A percentile compares a stretch with the other conserved stretches of the same genome.
Evolutionary conservation across 2,888 invertebrate species (phyloP).

Genomic region (Zeuzera pyrina): DNA sequence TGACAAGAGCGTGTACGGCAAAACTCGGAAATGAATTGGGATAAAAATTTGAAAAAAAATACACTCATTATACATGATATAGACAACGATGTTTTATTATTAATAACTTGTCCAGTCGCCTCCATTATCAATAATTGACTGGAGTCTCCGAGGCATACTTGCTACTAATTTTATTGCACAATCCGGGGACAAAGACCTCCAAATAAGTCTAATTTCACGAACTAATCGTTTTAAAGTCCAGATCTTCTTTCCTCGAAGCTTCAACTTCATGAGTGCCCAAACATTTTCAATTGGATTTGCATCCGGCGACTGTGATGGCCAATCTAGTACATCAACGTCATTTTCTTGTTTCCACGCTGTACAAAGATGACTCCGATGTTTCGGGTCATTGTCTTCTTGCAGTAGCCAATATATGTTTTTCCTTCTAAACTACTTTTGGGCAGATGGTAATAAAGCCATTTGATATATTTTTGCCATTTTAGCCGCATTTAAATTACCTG

Average conservation of each 20-base stretch:
- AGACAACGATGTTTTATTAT: background rate
- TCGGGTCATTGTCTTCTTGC: conserved; percentile 18
- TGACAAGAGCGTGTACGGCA: too few relatives aligned
- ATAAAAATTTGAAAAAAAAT: too few relatives aligned
- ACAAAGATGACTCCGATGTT: conserved; percentile 17
- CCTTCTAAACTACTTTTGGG: background rate
- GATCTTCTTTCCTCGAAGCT: conserved; percentile 9
- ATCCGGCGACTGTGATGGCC: conserved; percentile 13
- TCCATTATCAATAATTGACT: background rate
- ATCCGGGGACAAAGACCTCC: conserved; percentile 3
- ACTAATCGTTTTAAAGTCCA: background rate
- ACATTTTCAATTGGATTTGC: conserved; percentile 18
- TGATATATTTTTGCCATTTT: background rate
- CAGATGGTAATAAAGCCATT: conserved; percentile 1
- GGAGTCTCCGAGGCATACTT: background rate
- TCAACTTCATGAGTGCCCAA: conserved; percentile 14
- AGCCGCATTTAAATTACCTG: background rate
- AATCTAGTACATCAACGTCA: conserved; percentile 15
- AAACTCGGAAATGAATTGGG: too few relatives aligned
- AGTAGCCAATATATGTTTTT: conserved; percentile 5
- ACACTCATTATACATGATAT: too few relatives aligned
- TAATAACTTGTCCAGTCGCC: conserved; percentile 1
- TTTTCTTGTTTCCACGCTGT: conserved; percentile 17
- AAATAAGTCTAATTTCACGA: conserved; percentile 2
- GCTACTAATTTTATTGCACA: background rate